phyloP scores from a whole-genome alignment of 1,140 invertebrate genomes.

The Dendroctonus valens region DNA sequence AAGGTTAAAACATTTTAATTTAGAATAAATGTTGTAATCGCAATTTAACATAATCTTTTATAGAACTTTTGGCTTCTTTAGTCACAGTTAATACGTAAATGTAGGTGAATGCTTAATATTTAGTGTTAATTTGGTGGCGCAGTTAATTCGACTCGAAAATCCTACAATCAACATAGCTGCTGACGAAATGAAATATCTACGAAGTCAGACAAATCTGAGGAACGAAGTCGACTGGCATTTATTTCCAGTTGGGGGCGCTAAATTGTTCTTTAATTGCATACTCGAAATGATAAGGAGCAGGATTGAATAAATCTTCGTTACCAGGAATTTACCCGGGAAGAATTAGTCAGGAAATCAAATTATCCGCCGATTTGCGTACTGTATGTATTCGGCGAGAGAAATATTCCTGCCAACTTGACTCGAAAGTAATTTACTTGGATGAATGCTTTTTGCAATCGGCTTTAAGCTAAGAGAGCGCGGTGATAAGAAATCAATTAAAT shows the following conservation, averaged over 20 bases:
- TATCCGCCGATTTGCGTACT: conserved; percentile 4
- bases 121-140: too few species aligned
- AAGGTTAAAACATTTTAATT: too few species aligned
- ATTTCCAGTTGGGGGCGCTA: conserved; percentile 11
- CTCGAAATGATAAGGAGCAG: conserved; percentile 18
- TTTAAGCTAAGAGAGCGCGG: too few species aligned
- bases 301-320: conserved; percentile 10
- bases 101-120: too few species aligned
- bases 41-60: neutral
- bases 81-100: too few species aligned
- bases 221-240: conserved; percentile 15
- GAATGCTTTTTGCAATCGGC: too few species aligned
- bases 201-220: conserved; percentile 17
- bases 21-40: too few species aligned
- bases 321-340: neutral
- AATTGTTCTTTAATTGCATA: conserved; percentile 24
- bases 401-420: conserved; percentile 5
- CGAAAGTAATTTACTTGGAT: neutral
- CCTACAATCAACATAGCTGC: conserved; percentile 12
- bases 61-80: too few species aligned
- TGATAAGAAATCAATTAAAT: too few species aligned
- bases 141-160: conserved; percentile 13
- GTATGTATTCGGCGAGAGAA: conserved; percentile 10
- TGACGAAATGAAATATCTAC: conserved; percentile 18
- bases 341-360: conserved; percentile 10